Evolutionary conservation across 2,113 vertebrate species (phyloP).

Genomic region (Furnarius figulus): DNA sequence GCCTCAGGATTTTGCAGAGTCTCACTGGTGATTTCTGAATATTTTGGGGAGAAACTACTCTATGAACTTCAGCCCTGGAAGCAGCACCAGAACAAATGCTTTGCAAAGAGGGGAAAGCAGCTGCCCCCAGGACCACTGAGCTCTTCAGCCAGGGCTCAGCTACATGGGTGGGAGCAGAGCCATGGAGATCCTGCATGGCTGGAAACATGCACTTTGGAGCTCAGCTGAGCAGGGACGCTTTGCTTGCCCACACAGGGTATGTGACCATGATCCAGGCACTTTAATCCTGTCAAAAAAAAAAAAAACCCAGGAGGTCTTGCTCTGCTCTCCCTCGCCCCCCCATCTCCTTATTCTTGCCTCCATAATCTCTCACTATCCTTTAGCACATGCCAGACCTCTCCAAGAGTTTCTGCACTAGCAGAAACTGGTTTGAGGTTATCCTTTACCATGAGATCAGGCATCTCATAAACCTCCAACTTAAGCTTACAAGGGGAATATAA

Average conservation of each 20-base stretch:
- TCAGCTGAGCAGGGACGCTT: not conserved
- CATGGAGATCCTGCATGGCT: accelerated
- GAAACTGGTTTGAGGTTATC: not conserved
- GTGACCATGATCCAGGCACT: not conserved
- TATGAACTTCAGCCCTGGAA: not conserved
- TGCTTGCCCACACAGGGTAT: not conserved
- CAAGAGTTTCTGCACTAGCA: not conserved
- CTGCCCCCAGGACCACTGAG: accelerated
- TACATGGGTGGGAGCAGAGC: accelerated
- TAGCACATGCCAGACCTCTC: not conserved
- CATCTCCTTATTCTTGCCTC: not conserved
- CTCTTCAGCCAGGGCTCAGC: not conserved
- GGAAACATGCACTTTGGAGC: not conserved
- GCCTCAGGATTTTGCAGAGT: not conserved
- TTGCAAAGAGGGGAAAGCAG: not conserved
- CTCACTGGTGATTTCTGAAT: not conserved
- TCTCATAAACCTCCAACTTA: not conserved
- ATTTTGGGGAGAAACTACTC: accelerated
- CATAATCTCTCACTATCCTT: not conserved
- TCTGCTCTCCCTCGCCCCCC: not conserved
- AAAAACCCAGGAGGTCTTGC: not conserved
- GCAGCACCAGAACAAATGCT: not conserved
- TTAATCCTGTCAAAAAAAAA: not conserved
- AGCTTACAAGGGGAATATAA: not conserved
- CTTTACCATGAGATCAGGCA: not conserved